A percentile compares a stretch with the other conserved stretches of the same genome.
phyloP scores from a whole-genome alignment of 2,113 vertebrate species.

The Paraplagusia blochii region DNA sequence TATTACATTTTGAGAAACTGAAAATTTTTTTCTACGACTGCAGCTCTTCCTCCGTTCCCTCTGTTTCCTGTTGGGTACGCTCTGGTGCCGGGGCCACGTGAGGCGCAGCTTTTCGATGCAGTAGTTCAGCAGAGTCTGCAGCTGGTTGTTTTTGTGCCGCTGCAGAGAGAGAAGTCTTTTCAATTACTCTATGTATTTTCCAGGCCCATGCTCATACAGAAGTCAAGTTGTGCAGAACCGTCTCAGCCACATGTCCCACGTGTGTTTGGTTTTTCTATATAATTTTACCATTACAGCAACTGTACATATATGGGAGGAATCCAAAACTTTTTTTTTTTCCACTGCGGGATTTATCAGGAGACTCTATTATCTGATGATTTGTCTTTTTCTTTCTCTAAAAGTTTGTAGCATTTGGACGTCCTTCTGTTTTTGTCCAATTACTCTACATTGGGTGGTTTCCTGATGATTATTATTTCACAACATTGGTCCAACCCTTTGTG shows the following conservation, averaged over 20 bases:
- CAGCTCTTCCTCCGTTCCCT: no score
- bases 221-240: slow-evolving; percentile 27
- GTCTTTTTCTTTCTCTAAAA: not conserved
- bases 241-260: slow-evolving; percentile 22
- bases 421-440: slow-evolving; percentile 13
- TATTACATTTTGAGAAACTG: no score
- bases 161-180: slow-evolving; percentile 42
- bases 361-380: not conserved
- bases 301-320: not conserved
- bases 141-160: slow-evolving; percentile 12
- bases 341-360: not conserved
- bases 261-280: slow-evolving; percentile 20
- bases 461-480: slow-evolving; percentile 20
- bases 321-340: no score
- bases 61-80: slow-evolving; percentile 6
- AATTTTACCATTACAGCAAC: slow-evolving; percentile 33
- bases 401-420: not conserved
- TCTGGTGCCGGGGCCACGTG: not conserved
- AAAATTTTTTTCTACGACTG: no score
- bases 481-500: slow-evolving; percentile 37
- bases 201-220: not conserved
- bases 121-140: no score
- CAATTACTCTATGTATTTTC: slow-evolving; percentile 26
- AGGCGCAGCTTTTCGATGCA: no score
- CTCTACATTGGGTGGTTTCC: slow-evolving; percentile 7